phyloP scores from a whole-genome alignment of 2,113 vertebrate species.

The Tychaedon coryphoeus region DNA sequence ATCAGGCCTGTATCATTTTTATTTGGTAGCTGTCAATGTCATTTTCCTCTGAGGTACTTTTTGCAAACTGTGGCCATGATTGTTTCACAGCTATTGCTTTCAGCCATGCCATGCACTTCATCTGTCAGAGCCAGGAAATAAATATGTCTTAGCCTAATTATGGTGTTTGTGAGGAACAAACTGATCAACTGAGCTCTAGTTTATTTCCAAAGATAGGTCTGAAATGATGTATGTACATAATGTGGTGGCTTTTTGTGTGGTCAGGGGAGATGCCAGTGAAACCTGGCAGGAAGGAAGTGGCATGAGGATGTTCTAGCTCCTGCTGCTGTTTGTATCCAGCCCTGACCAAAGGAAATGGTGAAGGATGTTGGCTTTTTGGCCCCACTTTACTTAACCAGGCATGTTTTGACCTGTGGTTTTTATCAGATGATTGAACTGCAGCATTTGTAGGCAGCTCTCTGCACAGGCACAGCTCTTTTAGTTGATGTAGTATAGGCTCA shows the following conservation, averaged over 20 bases:
- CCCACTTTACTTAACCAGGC: background rate
- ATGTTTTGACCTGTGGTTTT: background rate
- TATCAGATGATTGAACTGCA: background rate
- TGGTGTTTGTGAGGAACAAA: conserved; percentile 17
- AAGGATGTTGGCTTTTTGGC: background rate
- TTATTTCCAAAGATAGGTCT: conserved; percentile 41
- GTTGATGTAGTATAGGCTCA: background rate
- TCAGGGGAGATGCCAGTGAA: background rate
- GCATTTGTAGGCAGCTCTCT: background rate
- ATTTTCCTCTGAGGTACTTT: background rate
- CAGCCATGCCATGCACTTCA: background rate
- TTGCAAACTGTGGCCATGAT: background rate
- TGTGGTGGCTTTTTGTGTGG: conserved; percentile 2
- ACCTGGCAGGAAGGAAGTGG: conserved; percentile 23
- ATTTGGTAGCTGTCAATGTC: background rate
- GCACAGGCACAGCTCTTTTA: background rate
- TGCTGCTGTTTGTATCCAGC: background rate
- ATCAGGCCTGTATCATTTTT: background rate
- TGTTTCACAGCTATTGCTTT: background rate
- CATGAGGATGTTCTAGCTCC: background rate
- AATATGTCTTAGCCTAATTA: conserved; percentile 24
- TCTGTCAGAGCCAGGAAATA: conserved; percentile 40
- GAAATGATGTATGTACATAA: background rate
- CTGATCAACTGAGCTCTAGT: background rate
- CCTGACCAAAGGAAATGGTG: conserved; percentile 18